These are phyloP conservation scores for Brachylomia viminalis DNA, from an alignment of 2,888 invertebrate species.

Conservation along the genomic window DNA sequence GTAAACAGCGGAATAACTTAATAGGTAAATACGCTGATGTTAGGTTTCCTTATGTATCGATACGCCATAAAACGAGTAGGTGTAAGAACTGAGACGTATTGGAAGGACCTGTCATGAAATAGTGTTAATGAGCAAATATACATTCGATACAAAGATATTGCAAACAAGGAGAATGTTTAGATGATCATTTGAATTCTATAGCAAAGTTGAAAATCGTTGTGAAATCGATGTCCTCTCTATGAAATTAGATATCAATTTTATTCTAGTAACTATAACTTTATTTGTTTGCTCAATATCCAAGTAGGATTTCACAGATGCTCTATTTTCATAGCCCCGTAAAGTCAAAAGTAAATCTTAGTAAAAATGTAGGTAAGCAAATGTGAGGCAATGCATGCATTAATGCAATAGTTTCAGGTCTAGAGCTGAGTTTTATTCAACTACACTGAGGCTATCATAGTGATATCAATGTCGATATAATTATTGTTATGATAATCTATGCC, in stretches of 20 bases:
- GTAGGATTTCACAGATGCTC: conserved; percentile 16
- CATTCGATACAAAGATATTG: background rate
- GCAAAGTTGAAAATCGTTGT: background rate
- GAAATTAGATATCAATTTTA: conserved; percentile 1
- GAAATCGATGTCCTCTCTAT: conserved; percentile 3
- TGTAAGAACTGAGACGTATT: conserved; percentile 8
- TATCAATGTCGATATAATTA: conserved; percentile 21
- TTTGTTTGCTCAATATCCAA: background rate
- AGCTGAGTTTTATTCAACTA: conserved; percentile 46
- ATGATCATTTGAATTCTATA: conserved; percentile 2
- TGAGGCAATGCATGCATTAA: conserved; percentile 7
- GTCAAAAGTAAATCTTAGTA: background rate
- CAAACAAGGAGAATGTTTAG: conserved; percentile 12
- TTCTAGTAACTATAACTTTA: background rate
- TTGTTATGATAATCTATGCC: conserved; percentile 25
- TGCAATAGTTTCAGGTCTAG: conserved; percentile 15
- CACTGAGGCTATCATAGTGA: conserved; percentile 7
- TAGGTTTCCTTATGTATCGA: conserved; percentile 27
- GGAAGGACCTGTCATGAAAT: conserved; percentile 6
- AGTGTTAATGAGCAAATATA: conserved; percentile 22
- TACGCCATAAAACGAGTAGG: conserved; percentile 1
- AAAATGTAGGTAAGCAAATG: conserved; percentile 4
- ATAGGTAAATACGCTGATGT: conserved; percentile 27
- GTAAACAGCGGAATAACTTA: conserved; percentile 26
- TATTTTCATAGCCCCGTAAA: conserved; percentile 4